Conservation (phyloP, 2,113 vertebrate species). For the Acanthochromis polyacanthus region DNA sequence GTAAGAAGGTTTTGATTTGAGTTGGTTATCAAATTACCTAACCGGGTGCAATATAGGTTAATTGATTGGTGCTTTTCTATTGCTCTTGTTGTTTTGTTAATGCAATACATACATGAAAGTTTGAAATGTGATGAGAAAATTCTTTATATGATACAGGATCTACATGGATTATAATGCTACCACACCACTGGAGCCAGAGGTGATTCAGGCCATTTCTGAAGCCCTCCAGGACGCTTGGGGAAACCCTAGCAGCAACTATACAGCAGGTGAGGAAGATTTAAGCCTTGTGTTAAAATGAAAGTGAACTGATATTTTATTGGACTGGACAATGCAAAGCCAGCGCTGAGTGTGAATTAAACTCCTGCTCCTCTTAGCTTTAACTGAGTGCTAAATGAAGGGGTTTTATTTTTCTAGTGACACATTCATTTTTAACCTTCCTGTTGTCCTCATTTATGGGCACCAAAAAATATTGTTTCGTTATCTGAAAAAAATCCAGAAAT, state of each 20-base stretch:
- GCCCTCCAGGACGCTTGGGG: slow-evolving; percentile 93
- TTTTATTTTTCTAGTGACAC: neutral
- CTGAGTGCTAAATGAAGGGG: neutral
- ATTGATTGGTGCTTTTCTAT: no score
- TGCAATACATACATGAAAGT: neutral
- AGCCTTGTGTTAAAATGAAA: neutral
- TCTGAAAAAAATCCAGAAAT: no score
- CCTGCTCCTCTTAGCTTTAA: neutral
- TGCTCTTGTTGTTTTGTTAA: neutral
- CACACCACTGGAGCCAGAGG: slow-evolving; percentile 90
- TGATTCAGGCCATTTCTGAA: slow-evolving; percentile 81
- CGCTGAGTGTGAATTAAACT: neutral
- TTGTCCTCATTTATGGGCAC: no score
- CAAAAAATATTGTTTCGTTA: no score
- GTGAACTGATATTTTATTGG: neutral
- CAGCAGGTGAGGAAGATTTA: slow-evolving; percentile 82
- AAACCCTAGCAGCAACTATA: slow-evolving; percentile 93
- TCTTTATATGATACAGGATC: slow-evolving; percentile 74
- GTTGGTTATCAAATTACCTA: no score
- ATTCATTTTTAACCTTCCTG: neutral
- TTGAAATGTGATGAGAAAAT: neutral
- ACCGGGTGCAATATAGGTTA: no score
- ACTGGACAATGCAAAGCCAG: neutral
- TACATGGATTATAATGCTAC: slow-evolving; percentile 98
- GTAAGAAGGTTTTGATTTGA: slow-evolving; percentile 29